Percentiles rank a stretch among this genome's conserved stretches.
These are phyloP conservation scores for Chloroceryle aenea DNA, from an alignment of 2,113 vertebrate species.

Conservation along the genomic window DNA sequence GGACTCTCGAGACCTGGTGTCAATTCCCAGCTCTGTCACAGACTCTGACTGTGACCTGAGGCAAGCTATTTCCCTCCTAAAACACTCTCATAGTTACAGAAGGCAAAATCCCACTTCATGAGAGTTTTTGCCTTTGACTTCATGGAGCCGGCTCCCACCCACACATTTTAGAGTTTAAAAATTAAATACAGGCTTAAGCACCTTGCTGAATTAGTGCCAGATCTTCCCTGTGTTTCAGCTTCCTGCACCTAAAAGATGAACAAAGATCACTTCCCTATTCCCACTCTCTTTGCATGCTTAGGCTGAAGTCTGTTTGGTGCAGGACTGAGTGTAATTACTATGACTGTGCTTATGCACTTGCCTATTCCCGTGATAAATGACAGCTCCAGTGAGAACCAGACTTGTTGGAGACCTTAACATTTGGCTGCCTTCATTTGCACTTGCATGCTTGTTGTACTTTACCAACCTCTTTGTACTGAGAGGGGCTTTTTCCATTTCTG, in stretches of 20 bases:
- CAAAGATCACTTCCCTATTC: conserved; percentile 47
- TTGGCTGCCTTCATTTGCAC: not conserved
- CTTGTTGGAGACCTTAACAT: not conserved
- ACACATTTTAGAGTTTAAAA: conserved; percentile 27
- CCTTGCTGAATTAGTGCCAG: conserved; percentile 30
- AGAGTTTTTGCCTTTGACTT: conserved; percentile 57
- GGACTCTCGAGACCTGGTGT: not conserved
- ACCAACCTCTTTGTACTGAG: not conserved
- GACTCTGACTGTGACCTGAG: conserved; percentile 16
- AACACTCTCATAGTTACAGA: conserved; percentile 10
- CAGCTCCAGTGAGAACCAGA: not conserved
- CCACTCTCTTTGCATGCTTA: not conserved
- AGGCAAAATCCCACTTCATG: conserved; percentile 36
- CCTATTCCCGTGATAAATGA: not conserved
- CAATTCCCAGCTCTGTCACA: conserved; percentile 9
- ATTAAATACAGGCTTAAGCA: conserved; percentile 32
- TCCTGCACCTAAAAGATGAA: conserved; percentile 8
- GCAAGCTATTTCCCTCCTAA: conserved; percentile 44
- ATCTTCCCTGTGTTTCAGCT: conserved; percentile 12
- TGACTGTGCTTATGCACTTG: fast-evolving
- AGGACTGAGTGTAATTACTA: not conserved
- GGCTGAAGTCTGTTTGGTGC: not conserved
- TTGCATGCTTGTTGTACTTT: fast-evolving
- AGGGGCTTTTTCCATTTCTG: not conserved
- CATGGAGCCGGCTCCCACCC: conserved; percentile 46